Percentiles rank a stretch among this genome's conserved stretches.
Conservation (phyloP, 2,113 vertebrate species). For the Pangasianodon gigas region DNA sequence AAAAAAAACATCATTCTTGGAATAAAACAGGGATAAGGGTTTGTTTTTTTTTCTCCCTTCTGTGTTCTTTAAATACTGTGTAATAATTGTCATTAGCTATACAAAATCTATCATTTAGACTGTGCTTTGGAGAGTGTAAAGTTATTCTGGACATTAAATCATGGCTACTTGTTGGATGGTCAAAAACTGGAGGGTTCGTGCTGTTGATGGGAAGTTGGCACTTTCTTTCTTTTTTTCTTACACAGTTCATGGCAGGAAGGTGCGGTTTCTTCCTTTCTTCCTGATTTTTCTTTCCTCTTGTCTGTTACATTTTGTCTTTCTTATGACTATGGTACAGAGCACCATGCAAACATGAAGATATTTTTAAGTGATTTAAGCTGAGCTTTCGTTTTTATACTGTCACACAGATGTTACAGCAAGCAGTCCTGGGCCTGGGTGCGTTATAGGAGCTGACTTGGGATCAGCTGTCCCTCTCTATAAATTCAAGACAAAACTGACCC, state of each 20-base stretch:
- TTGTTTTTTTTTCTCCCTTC: constrained; percentile 53
- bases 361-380: constrained; percentile 75
- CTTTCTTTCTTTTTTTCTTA: constrained; percentile 69
- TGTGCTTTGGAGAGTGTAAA: constrained; percentile 90
- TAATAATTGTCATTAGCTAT: constrained; percentile 88
- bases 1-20: constrained; percentile 52
- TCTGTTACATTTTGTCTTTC: constrained; percentile 59
- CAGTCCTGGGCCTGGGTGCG: constrained; percentile 19
- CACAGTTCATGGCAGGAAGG: constrained; percentile 83
- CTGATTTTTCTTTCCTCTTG: constrained; percentile 40
- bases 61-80: constrained; percentile 82
- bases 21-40: constrained; percentile 71
- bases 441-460: background rate
- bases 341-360: constrained; percentile 47
- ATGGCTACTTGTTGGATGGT: constrained; percentile 85
- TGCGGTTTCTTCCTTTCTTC: constrained; percentile 78
- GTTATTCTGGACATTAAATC: constrained; percentile 83
- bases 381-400: constrained; percentile 37
- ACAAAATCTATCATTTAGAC: constrained; percentile 86
- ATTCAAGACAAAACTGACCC: background rate
- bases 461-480: background rate
- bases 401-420: constrained; percentile 40
- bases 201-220: constrained; percentile 82
- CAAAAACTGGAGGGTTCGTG: constrained; percentile 83
- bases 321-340: constrained; percentile 51